Evolutionary conservation across 2,113 vertebrate species (phyloP).

Genomic region (Centropristis striata): DNA sequence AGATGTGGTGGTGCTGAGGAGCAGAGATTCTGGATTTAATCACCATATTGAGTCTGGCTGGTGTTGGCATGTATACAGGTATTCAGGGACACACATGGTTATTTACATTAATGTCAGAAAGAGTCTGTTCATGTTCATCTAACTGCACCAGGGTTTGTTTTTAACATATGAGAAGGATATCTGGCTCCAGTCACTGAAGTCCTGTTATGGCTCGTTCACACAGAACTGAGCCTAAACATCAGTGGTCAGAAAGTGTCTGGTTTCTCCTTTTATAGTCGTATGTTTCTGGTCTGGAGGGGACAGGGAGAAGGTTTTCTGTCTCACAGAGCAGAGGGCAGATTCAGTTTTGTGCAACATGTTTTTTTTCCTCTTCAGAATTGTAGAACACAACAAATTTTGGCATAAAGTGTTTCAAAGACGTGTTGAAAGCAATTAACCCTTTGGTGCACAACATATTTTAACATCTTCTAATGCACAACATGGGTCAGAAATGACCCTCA

Average conservation of each 20-base stretch:
- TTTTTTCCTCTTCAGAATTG: not conserved
- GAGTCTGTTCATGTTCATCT: not conserved
- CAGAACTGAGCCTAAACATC: conserved; percentile 1
- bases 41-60: not conserved
- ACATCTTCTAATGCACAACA: no score
- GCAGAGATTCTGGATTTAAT: not conserved
- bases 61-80: not conserved
- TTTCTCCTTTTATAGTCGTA: conserved; percentile 38
- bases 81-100: not conserved
- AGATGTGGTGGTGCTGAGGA: conserved; percentile 6
- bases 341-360: not conserved
- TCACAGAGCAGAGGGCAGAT: not conserved
- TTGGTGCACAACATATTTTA: no score
- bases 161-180: not conserved
- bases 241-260: not conserved
- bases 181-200: not conserved
- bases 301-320: not conserved
- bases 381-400: not conserved
- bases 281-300: not conserved
- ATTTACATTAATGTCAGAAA: not conserved
- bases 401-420: no score
- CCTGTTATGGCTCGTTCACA: not conserved
- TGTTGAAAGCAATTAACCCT: no score
- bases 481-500: no score
- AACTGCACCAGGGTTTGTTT: not conserved